These are phyloP conservation scores for Balanococcus diminutus DNA, from an alignment of 2,888 invertebrate species.

Conservation along the genomic window DNA sequence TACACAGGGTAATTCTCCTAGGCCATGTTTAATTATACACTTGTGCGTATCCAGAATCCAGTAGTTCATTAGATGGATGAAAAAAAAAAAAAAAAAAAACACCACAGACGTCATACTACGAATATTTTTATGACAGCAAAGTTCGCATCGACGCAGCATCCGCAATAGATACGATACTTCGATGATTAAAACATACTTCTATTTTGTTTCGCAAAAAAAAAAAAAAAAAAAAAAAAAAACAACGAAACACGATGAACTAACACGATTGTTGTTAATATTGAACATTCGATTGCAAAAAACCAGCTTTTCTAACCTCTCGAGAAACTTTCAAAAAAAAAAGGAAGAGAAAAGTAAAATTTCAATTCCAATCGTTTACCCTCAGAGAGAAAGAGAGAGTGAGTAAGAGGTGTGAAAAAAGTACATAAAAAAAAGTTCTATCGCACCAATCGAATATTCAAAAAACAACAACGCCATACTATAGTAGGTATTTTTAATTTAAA, in stretches of 20 bases:
- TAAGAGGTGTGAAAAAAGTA: neutral
- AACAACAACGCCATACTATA: neutral
- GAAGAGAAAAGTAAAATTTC: neutral
- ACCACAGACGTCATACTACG: too few species aligned
- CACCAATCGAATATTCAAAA: neutral
- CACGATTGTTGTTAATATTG: neutral
- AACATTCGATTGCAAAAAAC: neutral
- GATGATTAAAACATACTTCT: neutral
- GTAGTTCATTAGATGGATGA: neutral
- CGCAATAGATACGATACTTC: neutral
- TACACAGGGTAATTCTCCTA: neutral
- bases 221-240: neutral
- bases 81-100: too few species aligned
- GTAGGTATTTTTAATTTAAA: slow-evolving; percentile 6
- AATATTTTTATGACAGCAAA: neutral
- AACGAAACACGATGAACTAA: neutral
- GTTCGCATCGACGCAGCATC: neutral
- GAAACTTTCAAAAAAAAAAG: neutral
- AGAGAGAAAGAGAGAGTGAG: too few species aligned
- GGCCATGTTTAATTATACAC: neutral
- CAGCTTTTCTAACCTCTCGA: neutral
- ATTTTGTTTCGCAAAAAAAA: neutral
- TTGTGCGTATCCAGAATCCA: neutral
- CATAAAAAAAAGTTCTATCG: neutral
- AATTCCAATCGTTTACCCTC: neutral